phyloP scores from a whole-genome alignment of 1,140 invertebrate genomes.

The Riptortus pedestris region DNA sequence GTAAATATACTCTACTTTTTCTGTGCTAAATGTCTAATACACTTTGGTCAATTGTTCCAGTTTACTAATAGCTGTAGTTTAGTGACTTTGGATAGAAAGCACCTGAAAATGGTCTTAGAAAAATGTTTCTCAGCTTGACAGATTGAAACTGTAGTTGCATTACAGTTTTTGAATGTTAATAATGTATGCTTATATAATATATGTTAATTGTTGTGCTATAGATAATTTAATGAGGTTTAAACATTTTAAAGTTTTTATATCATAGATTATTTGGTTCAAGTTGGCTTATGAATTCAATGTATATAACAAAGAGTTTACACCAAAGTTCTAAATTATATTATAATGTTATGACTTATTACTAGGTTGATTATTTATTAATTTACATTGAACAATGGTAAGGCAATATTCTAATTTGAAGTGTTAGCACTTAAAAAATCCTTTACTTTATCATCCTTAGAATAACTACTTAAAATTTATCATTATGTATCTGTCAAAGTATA shows the following conservation, averaged over 20 bases:
- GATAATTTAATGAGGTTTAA: not conserved
- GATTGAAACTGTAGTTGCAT: no score
- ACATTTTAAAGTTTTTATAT: not conserved
- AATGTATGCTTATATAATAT: no score
- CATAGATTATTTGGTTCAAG: not conserved
- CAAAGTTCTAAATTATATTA: constrained; percentile 13
- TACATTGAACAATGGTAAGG: constrained; percentile 17
- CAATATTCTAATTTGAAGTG: constrained; percentile 19
- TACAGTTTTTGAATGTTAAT: no score
- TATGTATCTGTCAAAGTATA: no score
- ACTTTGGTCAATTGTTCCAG: no score
- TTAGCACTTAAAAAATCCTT: not conserved
- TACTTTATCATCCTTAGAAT: not conserved
- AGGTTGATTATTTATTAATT: constrained; percentile 10
- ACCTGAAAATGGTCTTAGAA: no score
- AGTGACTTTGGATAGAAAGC: no score
- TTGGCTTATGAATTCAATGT: not conserved
- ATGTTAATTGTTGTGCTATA: not conserved
- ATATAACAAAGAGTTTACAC: not conserved
- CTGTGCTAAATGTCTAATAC: no score
- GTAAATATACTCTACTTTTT: no score
- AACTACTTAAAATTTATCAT: not conserved
- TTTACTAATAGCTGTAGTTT: no score
- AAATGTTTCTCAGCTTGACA: no score
- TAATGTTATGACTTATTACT: no score